Conservation (phyloP, 1,140 invertebrate species). For the Bilobella aurantiaca region DNA sequence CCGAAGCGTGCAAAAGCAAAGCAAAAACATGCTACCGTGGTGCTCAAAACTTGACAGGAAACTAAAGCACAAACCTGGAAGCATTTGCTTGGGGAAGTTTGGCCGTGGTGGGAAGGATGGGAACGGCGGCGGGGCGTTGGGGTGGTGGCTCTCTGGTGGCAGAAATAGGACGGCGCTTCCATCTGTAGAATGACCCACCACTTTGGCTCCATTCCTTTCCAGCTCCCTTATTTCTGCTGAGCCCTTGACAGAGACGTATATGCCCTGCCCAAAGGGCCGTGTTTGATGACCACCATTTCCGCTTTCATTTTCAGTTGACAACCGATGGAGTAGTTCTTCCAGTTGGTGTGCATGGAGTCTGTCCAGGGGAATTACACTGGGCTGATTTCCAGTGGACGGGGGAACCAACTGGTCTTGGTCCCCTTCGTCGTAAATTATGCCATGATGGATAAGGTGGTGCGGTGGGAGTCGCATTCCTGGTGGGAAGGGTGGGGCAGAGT, state of each 20-base stretch:
- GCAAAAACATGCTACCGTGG: too few relatives aligned
- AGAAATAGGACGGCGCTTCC: slow-evolving; percentile 30
- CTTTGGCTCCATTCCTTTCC: slow-evolving; percentile 29
- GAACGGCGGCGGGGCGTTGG: neutral
- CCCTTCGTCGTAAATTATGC: slow-evolving; percentile 11
- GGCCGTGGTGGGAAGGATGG: slow-evolving; percentile 3
- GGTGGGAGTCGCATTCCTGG: neutral
- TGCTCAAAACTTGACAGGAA: neutral
- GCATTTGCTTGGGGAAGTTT: slow-evolving; percentile 8
- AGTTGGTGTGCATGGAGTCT: slow-evolving; percentile 28
- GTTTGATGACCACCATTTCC: slow-evolving; percentile 1
- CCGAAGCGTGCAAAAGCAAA: neutral
- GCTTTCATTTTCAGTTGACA: slow-evolving; percentile 22
- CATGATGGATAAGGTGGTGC: slow-evolving; percentile 2
- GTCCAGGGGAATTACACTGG: slow-evolving; percentile 24
- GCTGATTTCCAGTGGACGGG: slow-evolving; percentile 27
- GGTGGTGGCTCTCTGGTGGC: slow-evolving; percentile 1
- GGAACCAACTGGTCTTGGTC: slow-evolving; percentile 31
- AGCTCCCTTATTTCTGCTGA: slow-evolving; percentile 22
- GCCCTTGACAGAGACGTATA: slow-evolving; percentile 23
- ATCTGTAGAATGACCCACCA: slow-evolving; percentile 30
- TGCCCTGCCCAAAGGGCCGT: slow-evolving; percentile 22
- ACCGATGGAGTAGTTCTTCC: slow-evolving; percentile 31
- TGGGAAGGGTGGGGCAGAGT: neutral
- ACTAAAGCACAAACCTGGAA: slow-evolving; percentile 14